These are phyloP conservation scores for Aplysina aerophoba DNA, from an alignment of 37 sponge, comb jelly and placozoan species.

Conservation along the genomic window DNA sequence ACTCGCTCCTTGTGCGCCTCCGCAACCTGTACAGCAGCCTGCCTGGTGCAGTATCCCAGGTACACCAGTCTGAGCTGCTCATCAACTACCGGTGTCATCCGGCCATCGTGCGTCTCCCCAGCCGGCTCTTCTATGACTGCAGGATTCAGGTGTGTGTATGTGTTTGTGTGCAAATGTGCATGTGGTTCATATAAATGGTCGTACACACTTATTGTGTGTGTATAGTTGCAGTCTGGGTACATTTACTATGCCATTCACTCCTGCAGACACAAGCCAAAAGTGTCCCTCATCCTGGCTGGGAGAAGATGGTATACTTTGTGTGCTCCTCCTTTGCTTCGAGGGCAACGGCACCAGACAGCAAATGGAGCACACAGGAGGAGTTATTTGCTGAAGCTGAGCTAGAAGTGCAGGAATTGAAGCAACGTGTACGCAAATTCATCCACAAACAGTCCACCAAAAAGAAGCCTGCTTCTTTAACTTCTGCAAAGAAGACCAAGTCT, in stretches of 20 bases:
- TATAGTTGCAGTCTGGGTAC: too few relatives aligned
- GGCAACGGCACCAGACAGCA: neutral
- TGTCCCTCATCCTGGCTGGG: constrained; percentile 9
- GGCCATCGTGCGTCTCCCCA: constrained; percentile 66
- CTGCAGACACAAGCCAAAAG: neutral
- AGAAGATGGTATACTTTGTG: neutral
- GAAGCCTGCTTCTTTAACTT: too few relatives aligned
- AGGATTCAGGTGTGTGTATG: constrained; percentile 25
- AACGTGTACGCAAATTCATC: neutral
- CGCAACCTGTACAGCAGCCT: constrained; percentile 29
- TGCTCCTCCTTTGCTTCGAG: neutral
- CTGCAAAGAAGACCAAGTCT: too few relatives aligned
- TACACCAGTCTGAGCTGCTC: constrained; percentile 18
- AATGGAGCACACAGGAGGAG: neutral
- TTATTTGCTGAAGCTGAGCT: neutral
- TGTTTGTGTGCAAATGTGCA: neutral
- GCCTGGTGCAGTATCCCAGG: neutral
- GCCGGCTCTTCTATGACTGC: constrained; percentile 65
- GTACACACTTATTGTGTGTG: too few relatives aligned
- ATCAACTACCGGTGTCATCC: constrained; percentile 72
- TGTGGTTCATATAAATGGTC: too few relatives aligned
- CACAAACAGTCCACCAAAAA: neutral
- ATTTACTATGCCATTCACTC: neutral
- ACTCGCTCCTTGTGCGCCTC: constrained; percentile 63
- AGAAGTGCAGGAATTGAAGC: neutral